These are phyloP conservation scores for Sitta carolinensis DNA, from an alignment of 2,797 vertebrate species.

Conservation along the genomic window DNA sequence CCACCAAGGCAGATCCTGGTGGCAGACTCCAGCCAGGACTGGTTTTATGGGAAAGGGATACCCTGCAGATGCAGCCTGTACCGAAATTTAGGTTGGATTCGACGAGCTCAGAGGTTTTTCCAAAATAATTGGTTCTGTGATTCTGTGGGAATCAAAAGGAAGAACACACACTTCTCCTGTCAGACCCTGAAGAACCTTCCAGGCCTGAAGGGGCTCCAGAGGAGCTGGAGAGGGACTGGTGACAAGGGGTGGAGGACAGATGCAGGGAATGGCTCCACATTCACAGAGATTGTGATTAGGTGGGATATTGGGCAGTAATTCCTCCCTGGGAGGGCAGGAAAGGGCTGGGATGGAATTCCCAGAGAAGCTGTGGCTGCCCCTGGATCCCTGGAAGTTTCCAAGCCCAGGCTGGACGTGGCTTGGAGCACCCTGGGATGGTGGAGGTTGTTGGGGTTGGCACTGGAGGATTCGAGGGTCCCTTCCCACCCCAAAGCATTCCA, in stretches of 20 bases:
- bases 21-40: neutral
- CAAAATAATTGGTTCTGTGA: neutral
- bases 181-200: neutral
- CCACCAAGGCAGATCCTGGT: neutral
- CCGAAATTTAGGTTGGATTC: neutral
- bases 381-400: neutral
- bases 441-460: neutral
- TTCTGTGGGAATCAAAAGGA: neutral
- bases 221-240: neutral
- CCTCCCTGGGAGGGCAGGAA: rapidly evolving
- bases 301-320: neutral
- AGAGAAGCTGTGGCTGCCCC: neutral
- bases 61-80: neutral
- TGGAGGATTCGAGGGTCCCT: neutral
- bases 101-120: rapidly evolving
- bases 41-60: neutral
- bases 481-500: neutral
- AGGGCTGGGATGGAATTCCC: neutral
- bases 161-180: rapidly evolving
- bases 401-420: neutral
- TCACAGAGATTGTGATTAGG: rapidly evolving
- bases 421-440: rapidly evolving
- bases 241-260: neutral
- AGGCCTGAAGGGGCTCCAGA: neutral
- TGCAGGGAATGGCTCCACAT: neutral